Percentiles rank a stretch among this genome's conserved stretches.
phyloP scores from a whole-genome alignment of 2,113 vertebrate species.

The Nematolebias whitei region DNA sequence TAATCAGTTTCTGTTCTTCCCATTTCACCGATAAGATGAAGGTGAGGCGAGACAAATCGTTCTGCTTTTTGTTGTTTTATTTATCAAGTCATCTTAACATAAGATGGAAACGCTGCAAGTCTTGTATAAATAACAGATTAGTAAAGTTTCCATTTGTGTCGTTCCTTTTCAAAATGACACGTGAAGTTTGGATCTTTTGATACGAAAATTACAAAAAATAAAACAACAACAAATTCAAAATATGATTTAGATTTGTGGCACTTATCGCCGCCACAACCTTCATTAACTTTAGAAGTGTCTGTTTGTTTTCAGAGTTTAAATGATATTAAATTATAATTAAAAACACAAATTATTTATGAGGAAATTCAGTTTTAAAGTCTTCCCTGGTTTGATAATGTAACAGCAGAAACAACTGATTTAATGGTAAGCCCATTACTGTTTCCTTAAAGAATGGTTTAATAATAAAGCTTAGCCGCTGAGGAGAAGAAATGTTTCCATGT shows the following conservation, averaged over 20 bases:
- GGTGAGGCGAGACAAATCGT: not conserved
- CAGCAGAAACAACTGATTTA: too few species aligned
- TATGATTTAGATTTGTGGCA: not conserved
- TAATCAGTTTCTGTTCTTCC: not conserved
- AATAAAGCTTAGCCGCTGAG: constrained; percentile 1
- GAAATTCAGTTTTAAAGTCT: too few species aligned
- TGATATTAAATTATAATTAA: too few species aligned
- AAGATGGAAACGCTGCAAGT: not conserved
- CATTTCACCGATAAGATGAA: constrained; percentile 18
- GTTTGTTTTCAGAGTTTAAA: not conserved
- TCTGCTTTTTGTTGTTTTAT: too few species aligned
- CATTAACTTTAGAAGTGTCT: not conserved
- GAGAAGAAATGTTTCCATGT: not conserved
- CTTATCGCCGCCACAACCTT: not conserved
- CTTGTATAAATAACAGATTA: not conserved
- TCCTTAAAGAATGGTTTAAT: not conserved
- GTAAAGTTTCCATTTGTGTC: not conserved
- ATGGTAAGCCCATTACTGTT: not conserved
- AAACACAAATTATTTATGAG: too few species aligned
- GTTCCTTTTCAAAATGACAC: too few species aligned
- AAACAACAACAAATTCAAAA: constrained; percentile 1
- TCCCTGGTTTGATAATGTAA: not conserved
- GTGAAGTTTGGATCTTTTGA: not conserved
- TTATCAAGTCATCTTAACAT: too few species aligned
- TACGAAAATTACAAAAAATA: not conserved